These are phyloP conservation scores for Geococcyx californianus DNA, from an alignment of 2,113 vertebrate species.

Conservation along the genomic window DNA sequence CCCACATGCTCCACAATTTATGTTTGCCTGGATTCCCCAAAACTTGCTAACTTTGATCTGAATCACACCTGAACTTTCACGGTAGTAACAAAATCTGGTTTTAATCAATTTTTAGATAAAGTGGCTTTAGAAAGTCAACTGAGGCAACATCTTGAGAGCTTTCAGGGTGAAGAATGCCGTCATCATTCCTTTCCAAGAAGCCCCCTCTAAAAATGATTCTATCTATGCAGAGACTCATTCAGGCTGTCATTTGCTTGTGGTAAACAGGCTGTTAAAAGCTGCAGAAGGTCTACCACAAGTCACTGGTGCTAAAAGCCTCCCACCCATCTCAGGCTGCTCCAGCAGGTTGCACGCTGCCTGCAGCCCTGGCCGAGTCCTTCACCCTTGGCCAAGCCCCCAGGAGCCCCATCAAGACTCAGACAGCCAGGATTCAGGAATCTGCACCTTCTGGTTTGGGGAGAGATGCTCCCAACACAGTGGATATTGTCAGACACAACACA, in stretches of 20 bases:
- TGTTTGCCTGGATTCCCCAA: neutral
- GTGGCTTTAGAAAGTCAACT: neutral
- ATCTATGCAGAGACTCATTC: neutral
- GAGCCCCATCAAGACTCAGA: neutral
- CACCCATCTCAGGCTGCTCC: neutral
- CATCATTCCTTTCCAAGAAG: neutral
- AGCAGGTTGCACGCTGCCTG: neutral
- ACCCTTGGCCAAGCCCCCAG: neutral
- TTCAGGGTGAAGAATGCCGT: neutral
- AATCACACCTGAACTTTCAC: neutral
- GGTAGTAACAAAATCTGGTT: neutral
- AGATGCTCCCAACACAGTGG: neutral
- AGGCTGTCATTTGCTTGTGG: neutral
- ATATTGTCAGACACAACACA: neutral
- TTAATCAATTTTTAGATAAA: neutral
- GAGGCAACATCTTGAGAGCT: neutral
- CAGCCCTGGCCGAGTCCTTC: neutral
- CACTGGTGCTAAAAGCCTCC: neutral
- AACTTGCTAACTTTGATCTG: neutral
- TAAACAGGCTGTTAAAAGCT: fast-evolving
- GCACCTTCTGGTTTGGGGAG: neutral
- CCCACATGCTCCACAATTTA: fast-evolving
- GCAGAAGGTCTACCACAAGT: neutral
- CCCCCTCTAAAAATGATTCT: neutral
- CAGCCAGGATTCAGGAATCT: neutral